A percentile compares a stretch with the other conserved stretches of the same genome.
Conservation (phyloP, 2,797 vertebrate species). For the Siniperca undulata region DNA sequence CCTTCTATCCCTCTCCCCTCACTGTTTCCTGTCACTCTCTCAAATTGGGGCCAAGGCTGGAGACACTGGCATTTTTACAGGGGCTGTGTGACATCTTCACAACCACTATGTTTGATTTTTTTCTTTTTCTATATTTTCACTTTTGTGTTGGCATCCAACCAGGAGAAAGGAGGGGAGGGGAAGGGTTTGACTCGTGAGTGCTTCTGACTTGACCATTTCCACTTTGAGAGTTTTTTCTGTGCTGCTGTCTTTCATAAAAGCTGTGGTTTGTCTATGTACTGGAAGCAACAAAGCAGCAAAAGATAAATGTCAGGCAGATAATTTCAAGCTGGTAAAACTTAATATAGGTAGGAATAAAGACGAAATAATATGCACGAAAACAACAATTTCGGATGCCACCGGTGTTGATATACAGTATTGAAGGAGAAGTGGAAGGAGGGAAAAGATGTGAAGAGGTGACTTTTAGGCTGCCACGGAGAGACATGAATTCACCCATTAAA, state of each 20-base stretch:
- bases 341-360: conserved; percentile 69
- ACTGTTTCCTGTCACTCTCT: conserved; percentile 62
- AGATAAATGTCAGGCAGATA: conserved; percentile 74
- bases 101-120: conserved; percentile 36
- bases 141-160: conserved; percentile 46
- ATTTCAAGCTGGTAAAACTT: conserved; percentile 63
- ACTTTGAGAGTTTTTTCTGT: conserved; percentile 53
- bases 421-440: conserved; percentile 52
- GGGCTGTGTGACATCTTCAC: conserved; percentile 55
- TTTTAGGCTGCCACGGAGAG: conserved; percentile 70
- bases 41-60: conserved; percentile 43
- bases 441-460: conserved; percentile 56
- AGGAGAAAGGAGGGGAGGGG: conserved; percentile 20
- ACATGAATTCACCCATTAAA: conserved; percentile 75
- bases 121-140: conserved; percentile 33
- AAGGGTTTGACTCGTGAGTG: conserved; percentile 44
- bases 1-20: conserved; percentile 50
- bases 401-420: conserved; percentile 70
- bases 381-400: conserved; percentile 75
- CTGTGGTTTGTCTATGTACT: conserved; percentile 46
- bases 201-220: conserved; percentile 64
- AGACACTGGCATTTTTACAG: conserved; percentile 40
- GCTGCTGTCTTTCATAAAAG: conserved; percentile 54
- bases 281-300: conserved; percentile 37
- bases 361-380: conserved; percentile 70